A percentile compares a stretch with the other conserved stretches of the same genome.
phyloP scores from a whole-genome alignment of 2,113 vertebrate species.

The Heptranchias perlo region DNA sequence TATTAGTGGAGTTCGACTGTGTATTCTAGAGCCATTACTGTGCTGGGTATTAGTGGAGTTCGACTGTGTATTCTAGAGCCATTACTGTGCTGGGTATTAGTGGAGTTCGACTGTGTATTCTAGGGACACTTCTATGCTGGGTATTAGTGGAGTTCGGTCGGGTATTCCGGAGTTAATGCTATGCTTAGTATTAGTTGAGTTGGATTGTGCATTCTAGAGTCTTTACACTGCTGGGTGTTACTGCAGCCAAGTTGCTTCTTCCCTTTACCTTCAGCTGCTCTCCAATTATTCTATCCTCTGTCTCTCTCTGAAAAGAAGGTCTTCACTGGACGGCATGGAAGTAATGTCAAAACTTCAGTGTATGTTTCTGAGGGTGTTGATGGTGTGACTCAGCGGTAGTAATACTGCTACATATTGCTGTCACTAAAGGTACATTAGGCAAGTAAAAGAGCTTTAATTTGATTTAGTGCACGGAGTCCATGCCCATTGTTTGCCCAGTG shows the following conservation, averaged over 20 bases:
- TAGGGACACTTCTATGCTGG: background rate
- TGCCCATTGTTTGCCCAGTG: background rate
- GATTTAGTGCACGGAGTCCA: background rate
- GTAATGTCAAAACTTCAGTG: background rate
- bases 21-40: too few relatives aligned
- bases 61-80: too few relatives aligned
- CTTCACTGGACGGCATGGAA: background rate
- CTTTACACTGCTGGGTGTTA: background rate
- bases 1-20: too few relatives aligned
- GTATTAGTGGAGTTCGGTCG: background rate
- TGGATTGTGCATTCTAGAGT: background rate
- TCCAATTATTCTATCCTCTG: too few relatives aligned
- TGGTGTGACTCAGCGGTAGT: background rate
- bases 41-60: too few relatives aligned
- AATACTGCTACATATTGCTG: background rate
- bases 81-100: too few relatives aligned
- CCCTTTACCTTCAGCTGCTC: background rate
- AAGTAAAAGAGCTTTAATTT: background rate
- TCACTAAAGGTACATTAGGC: background rate
- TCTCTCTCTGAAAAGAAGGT: background rate
- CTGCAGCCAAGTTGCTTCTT: too few relatives aligned
- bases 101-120: too few relatives aligned
- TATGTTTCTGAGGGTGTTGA: background rate
- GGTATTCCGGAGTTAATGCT: background rate
- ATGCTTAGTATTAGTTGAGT: background rate